Evolutionary conservation across 2,888 invertebrate species (phyloP), one percentile per base, ranked within the genome.

Genomic region (Sinelater perroti): DNA sequence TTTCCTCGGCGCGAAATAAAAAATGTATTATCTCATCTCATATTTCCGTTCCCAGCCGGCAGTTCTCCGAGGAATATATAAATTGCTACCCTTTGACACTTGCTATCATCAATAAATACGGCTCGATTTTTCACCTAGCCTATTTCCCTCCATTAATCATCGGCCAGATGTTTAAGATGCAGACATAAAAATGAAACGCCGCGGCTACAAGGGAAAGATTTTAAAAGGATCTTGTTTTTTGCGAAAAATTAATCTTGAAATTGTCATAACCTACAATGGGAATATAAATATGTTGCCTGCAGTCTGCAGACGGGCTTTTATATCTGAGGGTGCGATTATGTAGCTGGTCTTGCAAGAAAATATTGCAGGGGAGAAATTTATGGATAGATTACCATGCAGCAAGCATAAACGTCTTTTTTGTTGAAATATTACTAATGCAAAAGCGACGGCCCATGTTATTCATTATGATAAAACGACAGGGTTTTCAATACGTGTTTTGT

Each of bases 81-180:
- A 70, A 70, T 71, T 67, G 67, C 62, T 64, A 64, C 63, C 69
- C 66, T 70, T 67, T 71, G 71, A 70, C 71, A 64, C 68, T 67
- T 65, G 63, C 70, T 69, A 67, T 70, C 72, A 70, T 72, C 70
- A 70, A 70, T 71, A 72, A 70, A 70, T 65, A 61, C 59, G 61
- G 60, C 65, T 61, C 69, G 68, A 69, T 70, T 70, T 71, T 70
- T 71, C 68, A 68, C 62, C 62, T 56, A 51, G 56, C 56, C 67
- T 62, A 65, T 68, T 63, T 64, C 52, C 63, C 60, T 61, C 72
- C 65, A 72, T 72, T 69, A 72, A 72, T 72, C 72, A 72, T 68
- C 55, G 53, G 56, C 64, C 67, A 65, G 65, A 56, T 65, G 64
- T 56, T 65, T 55, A 58, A 55, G 61, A 63, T 53, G 59, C 52